These are phyloP conservation scores for Thumatha senex DNA, from an alignment of 2,888 invertebrate species.

Conservation along the genomic window DNA sequence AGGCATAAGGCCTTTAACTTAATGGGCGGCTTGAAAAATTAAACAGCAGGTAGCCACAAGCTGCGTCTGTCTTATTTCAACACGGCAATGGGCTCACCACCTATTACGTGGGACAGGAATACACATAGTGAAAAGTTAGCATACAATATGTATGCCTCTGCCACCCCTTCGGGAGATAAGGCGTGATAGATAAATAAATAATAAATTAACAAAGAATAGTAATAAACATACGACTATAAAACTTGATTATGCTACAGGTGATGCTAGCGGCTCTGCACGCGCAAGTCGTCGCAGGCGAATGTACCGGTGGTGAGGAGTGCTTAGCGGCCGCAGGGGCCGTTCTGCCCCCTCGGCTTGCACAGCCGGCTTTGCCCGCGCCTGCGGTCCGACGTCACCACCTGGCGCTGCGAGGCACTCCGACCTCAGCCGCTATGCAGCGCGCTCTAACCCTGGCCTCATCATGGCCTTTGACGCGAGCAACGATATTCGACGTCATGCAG, in stretches of 20 bases:
- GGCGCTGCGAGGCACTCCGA: conserved; percentile 92
- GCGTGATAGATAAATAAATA: too few relatives aligned
- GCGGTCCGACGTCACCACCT: conserved; percentile 96
- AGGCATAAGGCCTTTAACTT: too few relatives aligned
- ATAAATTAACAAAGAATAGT: too few relatives aligned
- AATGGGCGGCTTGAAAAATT: too few relatives aligned
- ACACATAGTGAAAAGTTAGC: too few relatives aligned
- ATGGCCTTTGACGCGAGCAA: conserved; percentile 96
- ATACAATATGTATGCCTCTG: too few relatives aligned
- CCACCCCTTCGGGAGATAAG: too few relatives aligned
- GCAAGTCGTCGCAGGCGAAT: conserved; percentile 95
- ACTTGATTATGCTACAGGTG: conserved; percentile 81
- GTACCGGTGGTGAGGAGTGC: conserved; percentile 86
- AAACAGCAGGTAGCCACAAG: too few relatives aligned
- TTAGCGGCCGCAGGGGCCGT: conserved; percentile 90
- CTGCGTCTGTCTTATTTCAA: too few relatives aligned
- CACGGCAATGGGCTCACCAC: too few relatives aligned
- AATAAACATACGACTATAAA: too few relatives aligned
- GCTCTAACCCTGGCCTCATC: conserved; percentile 96
- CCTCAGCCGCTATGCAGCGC: conserved; percentile 94
- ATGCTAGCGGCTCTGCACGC: conserved; percentile 97
- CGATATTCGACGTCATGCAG: conserved; percentile 98
- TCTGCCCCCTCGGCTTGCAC: conserved; percentile 91
- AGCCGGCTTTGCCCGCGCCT: conserved; percentile 91
- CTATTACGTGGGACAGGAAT: too few relatives aligned